Evolutionary conservation across 1,140 invertebrate species (phyloP), one percentile per base, ranked within the genome.

Genomic region (Drosophila ohnishii): DNA sequence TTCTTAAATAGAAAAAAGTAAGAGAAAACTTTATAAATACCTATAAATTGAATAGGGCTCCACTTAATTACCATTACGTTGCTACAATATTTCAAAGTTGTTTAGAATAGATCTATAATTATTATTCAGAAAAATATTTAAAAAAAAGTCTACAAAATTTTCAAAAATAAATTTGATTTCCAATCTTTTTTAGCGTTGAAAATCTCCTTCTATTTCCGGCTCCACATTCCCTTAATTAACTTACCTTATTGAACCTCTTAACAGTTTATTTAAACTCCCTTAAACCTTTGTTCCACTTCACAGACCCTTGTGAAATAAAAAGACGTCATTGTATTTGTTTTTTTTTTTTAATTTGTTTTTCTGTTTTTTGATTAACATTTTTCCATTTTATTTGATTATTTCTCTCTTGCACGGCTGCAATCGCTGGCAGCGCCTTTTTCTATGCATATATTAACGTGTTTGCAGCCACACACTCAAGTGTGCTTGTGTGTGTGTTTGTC

Each of bases 331-430:
- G 30, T 28, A 42, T 66, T 66, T 66, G 30, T 80, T 77, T 80
- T 83, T 50, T 64, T 28, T 28, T 28, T 28, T 28, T 66, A 61
- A 75, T 74, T 78, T 64, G 67, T 76, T 82, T 76, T 72, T 73
- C 69, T 62, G 44, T 69, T 63, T 89, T 88, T 89, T 89, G 87
- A 90, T 90, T 90, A 90, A 90, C 88, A 90, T 88, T 90, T 89
- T 90, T 79, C 84, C 83, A 78, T 85, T 90, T 90, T 90, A 90
- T 90, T 90, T 90, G 88, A 90, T 90, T 90, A 90, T 83, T 90
- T 85, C 81, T 90, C 70, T 89, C 73, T 70, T 70, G 74, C 73
- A 75, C 66, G 50, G 61, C 61, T 79, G 66, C 75, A 77, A 56
- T 75, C 50, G 73, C 74, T 77, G 51, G 57, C 74, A 58, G 75